Conservation (phyloP, 2,113 vertebrate species). For the Gnathonemus longibarbis region DNA sequence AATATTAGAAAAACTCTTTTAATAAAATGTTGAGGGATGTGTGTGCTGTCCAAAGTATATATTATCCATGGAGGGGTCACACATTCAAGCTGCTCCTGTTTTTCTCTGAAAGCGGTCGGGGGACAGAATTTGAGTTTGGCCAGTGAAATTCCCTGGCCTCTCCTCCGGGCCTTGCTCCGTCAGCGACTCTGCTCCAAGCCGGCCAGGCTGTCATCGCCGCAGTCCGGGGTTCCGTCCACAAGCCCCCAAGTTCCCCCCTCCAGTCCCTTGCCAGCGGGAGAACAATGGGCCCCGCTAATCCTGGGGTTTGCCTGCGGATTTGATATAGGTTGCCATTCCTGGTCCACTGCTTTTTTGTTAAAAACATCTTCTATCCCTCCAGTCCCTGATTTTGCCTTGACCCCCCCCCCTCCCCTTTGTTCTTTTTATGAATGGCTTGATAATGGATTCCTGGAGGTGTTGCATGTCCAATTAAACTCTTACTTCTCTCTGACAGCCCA, state of each 20-base stretch:
- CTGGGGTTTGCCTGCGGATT: constrained; percentile 55
- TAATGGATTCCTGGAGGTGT: constrained; percentile 55
- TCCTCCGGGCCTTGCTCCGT: constrained; percentile 22
- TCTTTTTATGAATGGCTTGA: constrained; percentile 44
- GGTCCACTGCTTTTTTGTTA: constrained; percentile 55
- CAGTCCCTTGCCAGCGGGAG: constrained; percentile 48
- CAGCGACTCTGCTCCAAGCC: constrained; percentile 25
- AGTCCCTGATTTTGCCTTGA: background rate
- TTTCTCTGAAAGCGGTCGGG: constrained; percentile 42
- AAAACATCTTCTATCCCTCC: constrained; percentile 47
- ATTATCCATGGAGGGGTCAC: constrained; percentile 58
- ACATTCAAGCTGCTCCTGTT: constrained; percentile 43
- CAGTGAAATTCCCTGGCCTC: constrained; percentile 58
- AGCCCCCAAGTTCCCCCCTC: constrained; percentile 39
- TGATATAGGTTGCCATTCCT: constrained; percentile 50
- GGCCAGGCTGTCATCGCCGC: background rate
- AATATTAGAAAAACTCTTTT: constrained; percentile 49
- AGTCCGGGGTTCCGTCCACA: constrained; percentile 14
- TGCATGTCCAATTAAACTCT: constrained; percentile 57
- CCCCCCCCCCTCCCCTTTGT: constrained; percentile 5
- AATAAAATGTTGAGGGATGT: constrained; percentile 50
- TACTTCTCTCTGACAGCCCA: constrained; percentile 32
- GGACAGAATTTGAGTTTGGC: constrained; percentile 53
- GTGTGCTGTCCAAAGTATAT: constrained; percentile 57
- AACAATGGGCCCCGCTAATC: constrained; percentile 58